Conservation (phyloP, 2,113 vertebrate genomes). For the Oxyura jamaicensis region DNA sequence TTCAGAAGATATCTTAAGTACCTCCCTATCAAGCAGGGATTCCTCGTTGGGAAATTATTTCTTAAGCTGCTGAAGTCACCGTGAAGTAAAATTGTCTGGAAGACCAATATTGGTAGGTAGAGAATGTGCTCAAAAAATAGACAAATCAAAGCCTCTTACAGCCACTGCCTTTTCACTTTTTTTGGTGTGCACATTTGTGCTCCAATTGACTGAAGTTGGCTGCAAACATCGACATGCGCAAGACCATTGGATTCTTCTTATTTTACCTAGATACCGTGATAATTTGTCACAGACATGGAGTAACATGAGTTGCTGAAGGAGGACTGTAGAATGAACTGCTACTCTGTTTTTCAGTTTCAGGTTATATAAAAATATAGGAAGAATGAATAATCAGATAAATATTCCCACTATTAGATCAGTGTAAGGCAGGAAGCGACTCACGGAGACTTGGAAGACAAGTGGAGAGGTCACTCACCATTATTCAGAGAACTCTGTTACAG, state of each 20-base stretch:
- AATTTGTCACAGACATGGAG: not conserved
- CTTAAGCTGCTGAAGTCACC: not conserved
- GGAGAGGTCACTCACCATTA: not conserved
- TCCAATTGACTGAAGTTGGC: not conserved
- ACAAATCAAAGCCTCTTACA: not conserved
- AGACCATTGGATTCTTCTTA: not conserved
- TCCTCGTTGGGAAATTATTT: not conserved
- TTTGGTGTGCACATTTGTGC: fast-evolving
- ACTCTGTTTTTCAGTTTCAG: not conserved
- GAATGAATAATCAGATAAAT: not conserved
- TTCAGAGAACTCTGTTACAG: not conserved
- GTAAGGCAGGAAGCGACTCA: not conserved
- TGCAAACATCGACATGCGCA: not conserved
- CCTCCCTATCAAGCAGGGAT: not conserved
- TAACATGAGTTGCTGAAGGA: not conserved
- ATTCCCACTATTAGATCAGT: not conserved
- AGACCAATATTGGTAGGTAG: not conserved
- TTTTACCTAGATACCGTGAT: not conserved
- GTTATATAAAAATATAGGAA: not conserved
- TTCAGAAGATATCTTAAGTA: not conserved
- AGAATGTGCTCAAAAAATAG: not conserved
- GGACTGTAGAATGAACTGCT: not conserved
- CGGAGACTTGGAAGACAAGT: fast-evolving
- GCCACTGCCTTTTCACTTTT: not conserved
- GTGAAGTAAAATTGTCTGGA: not conserved